Conservation (phyloP, 1,140 invertebrate species). For the Teleogryllus occipitalis region DNA sequence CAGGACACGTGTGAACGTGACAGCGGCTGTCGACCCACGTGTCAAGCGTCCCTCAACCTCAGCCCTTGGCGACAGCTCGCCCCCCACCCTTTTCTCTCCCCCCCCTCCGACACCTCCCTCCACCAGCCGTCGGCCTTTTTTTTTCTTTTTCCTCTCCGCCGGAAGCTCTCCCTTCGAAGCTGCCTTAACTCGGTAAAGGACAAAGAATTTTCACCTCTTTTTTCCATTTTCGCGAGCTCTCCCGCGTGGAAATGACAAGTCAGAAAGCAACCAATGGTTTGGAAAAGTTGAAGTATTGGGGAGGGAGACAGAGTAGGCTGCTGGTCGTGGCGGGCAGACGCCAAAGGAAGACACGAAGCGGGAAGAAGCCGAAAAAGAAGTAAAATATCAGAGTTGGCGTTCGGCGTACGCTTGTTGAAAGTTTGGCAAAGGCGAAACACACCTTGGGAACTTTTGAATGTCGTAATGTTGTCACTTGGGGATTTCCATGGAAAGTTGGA, state of each 20-base stretch:
- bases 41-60: not conserved
- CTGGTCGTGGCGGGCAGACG: not conserved
- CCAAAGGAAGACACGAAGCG: not conserved
- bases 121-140: not conserved
- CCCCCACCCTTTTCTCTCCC: not conserved
- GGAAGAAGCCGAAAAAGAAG: not conserved
- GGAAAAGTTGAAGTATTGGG: not conserved
- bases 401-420: not conserved
- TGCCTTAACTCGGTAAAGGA: not conserved
- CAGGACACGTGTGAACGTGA: not conserved
- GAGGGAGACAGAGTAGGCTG: not conserved
- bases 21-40: not conserved
- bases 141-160: not conserved
- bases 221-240: not conserved
- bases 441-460: not conserved
- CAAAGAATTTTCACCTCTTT: not conserved
- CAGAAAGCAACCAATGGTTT: slow-evolving; percentile 1
- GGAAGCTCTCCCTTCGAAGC: not conserved
- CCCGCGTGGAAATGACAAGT: not conserved
- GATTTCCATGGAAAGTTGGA: not conserved
- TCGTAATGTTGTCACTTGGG: not conserved
- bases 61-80: not conserved
- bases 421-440: not conserved
- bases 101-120: not conserved
- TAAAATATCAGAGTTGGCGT: not conserved